Conservation (phyloP, 2,797 vertebrate species). For the Myotis findleyi region DNA sequence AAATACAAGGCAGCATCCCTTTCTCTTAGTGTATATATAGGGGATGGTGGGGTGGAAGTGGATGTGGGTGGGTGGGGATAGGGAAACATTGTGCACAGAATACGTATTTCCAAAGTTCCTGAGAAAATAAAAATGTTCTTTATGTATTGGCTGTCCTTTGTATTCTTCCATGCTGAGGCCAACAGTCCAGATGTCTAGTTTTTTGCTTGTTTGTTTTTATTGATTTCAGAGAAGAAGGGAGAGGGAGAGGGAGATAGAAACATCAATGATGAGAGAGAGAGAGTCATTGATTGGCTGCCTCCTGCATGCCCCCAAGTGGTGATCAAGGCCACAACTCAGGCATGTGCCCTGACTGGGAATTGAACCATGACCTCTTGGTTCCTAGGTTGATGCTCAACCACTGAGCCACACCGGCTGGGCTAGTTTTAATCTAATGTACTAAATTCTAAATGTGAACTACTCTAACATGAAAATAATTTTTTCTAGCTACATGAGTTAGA, state of each 20-base stretch:
- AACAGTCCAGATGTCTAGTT: not conserved
- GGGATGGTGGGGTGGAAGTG: not conserved
- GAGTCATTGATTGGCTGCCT: too few relatives aligned
- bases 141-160: not conserved
- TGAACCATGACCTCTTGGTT: too few relatives aligned
- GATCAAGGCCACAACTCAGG: too few relatives aligned
- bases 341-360: too few relatives aligned
- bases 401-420: too few relatives aligned
- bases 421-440: not conserved
- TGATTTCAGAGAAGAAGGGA: too few relatives aligned
- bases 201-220: too few relatives aligned
- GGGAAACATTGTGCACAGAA: not conserved
- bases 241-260: too few relatives aligned
- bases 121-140: conserved; percentile 10
- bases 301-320: too few relatives aligned
- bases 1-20: not conserved
- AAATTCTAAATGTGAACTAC: not conserved
- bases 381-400: too few relatives aligned
- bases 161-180: not conserved
- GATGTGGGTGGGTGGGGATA: not conserved
- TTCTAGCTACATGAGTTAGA: not conserved
- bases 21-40: not conserved
- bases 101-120: not conserved
- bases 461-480: conserved; percentile 33
- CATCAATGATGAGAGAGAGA: too few relatives aligned